Percentiles rank a stretch among this genome's conserved stretches.
Evolutionary conservation across 1,140 invertebrate genomes (phyloP).

Genomic region (Trachymyrmex cornetzi): DNA sequence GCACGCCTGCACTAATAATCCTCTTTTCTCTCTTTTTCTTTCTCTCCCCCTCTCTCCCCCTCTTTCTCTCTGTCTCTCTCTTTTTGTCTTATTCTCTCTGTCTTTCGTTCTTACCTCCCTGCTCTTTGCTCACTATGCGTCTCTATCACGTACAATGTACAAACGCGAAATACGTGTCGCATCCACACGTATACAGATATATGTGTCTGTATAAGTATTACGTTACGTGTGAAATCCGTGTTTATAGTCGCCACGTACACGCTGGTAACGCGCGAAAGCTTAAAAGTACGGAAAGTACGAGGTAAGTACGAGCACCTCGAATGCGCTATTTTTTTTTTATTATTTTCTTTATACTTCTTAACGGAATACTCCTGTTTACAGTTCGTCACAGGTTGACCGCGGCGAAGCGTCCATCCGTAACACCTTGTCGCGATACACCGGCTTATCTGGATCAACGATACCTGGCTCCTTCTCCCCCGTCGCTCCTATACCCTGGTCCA

Average conservation of each 20-base stretch:
- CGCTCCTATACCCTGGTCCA: constrained; percentile 33
- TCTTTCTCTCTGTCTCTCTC: background rate
- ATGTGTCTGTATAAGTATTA: constrained; percentile 38
- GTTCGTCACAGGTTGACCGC: constrained; percentile 33
- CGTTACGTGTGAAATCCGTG: background rate
- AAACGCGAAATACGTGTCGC: constrained; percentile 57
- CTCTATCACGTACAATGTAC: constrained; percentile 59
- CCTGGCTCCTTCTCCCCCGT: constrained; percentile 15
- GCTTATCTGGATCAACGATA: constrained; percentile 48
- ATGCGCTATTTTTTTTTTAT: background rate
- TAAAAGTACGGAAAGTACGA: background rate
- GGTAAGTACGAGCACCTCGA: no score
- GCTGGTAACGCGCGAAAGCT: constrained; percentile 38
- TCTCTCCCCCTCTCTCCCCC: background rate
- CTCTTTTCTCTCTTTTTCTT: constrained; percentile 16
- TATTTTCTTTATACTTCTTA: background rate
- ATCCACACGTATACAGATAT: constrained; percentile 32
- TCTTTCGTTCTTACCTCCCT: constrained; percentile 16
- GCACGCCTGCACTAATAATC: constrained; percentile 55
- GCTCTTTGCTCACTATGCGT: constrained; percentile 50
- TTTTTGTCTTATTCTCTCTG: background rate
- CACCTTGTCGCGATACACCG: constrained; percentile 42
- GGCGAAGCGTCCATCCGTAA: constrained; percentile 29
- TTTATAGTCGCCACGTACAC: constrained; percentile 25
- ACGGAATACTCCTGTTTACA: constrained; percentile 20